Percentiles rank a stretch among this genome's conserved stretches.
Evolutionary conservation across 1,140 invertebrate species (phyloP).

Genomic region (Aphaenogaster rudis): DNA sequence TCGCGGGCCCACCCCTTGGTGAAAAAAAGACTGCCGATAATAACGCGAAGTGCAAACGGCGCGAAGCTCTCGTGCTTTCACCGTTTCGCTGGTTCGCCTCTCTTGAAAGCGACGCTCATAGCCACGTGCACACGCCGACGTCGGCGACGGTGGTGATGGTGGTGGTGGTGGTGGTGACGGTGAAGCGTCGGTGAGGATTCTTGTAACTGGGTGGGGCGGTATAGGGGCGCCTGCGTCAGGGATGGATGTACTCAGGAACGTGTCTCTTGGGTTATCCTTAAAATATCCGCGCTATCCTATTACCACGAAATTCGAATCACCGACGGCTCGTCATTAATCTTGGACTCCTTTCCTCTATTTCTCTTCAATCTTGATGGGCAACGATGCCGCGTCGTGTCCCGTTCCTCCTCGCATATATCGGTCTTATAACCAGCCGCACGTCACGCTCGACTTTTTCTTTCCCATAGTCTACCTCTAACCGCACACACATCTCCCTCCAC

Average conservation of each 20-base stretch:
- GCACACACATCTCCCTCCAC: background rate
- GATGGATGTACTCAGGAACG: slow-evolving; percentile 69
- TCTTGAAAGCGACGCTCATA: slow-evolving; percentile 27
- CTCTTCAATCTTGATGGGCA: background rate
- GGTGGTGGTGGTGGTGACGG: no score
- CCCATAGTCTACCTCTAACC: background rate
- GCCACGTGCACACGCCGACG: slow-evolving; percentile 43
- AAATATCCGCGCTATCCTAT: slow-evolving; percentile 77
- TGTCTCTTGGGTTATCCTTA: slow-evolving; percentile 78
- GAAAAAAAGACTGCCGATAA: slow-evolving; percentile 3
- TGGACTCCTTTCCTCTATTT: slow-evolving; percentile 32
- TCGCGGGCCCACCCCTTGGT: background rate
- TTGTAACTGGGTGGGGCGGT: slow-evolving; percentile 74
- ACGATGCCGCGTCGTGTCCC: slow-evolving; percentile 7
- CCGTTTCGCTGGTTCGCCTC: background rate
- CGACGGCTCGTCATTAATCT: slow-evolving; percentile 77
- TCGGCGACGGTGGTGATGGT: background rate
- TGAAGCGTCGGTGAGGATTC: slow-evolving; percentile 49
- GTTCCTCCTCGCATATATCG: slow-evolving; percentile 18
- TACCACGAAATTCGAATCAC: slow-evolving; percentile 80
- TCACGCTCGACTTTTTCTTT: slow-evolving; percentile 39
- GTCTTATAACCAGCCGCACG: slow-evolving; percentile 33
- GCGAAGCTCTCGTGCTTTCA: slow-evolving; percentile 23
- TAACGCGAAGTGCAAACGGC: slow-evolving; percentile 20
- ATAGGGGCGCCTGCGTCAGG: slow-evolving; percentile 72